Base-by-base conservation (phyloP, 2,113 vertebrate species). In the Thunnus maccoyii region DNA sequence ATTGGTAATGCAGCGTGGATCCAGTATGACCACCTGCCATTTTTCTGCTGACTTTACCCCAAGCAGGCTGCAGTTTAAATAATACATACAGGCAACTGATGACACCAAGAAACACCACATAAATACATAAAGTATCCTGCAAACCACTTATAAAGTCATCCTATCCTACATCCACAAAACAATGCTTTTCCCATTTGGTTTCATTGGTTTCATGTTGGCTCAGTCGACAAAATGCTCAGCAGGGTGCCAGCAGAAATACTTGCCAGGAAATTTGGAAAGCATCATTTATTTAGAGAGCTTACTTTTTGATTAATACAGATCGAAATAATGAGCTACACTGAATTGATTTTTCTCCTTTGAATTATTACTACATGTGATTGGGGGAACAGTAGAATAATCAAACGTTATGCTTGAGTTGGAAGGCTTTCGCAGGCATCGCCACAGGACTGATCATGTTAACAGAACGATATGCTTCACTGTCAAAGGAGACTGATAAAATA, bases 251-350 rank as follows among this genome's bases (percentile, higher is more conserved):
- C 62, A 67, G 72, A 25, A 78, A 78, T 11, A 64, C 61, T 58
- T 73, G 57, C 36, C 68, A 83, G 70, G 51, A 82, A 83, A 88
- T 51, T 86, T 80, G 64, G 72, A 84, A 62, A 66, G 20, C 77
- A 78, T 79, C 1, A 86, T 85, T 89, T 88, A 82, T 90, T 89
- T 54, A 78, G 63, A 66, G 58, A 78, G 52, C 50, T 80, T 57
- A 78, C 55, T 80, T 47, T 83, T 87, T 92, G 69, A 90, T 86
- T 83, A 82, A 84, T 72, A 82, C 64, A 81, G 10, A 82, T 86
- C 78, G 82, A 78, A 88, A 88, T 81, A 91, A 85, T 86, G 66
- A 87, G 76, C 85, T 78, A 70, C 52, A 25, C 69, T 50, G 32
- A 85, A 86, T 62, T 88, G 25, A 85, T 86, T 84, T 82, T n/a